Percentiles rank a stretch among this genome's conserved stretches.
Conservation (phyloP, 2,797 vertebrate species). For the Pyrocephalus nanus region DNA sequence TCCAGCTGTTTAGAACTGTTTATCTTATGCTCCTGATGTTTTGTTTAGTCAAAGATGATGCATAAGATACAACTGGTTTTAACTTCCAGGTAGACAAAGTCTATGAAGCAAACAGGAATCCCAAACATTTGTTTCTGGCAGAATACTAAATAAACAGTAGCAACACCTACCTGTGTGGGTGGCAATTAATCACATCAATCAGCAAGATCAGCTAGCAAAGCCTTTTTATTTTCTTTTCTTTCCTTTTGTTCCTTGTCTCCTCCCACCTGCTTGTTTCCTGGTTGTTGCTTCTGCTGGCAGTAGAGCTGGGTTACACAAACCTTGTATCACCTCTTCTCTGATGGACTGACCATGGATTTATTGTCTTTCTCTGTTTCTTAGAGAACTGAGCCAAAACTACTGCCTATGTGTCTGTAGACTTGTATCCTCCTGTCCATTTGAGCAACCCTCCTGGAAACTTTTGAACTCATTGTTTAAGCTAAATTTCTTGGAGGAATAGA, state of each 20-base stretch:
- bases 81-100: slow-evolving; percentile 45
- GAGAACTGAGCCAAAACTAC: not conserved
- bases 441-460: not conserved
- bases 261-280: slow-evolving; percentile 41
- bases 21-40: not conserved
- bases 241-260: slow-evolving; percentile 49
- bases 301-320: not conserved
- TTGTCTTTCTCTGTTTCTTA: not conserved
- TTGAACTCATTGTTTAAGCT: not conserved
- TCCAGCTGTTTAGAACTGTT: not conserved
- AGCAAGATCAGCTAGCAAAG: slow-evolving; percentile 46
- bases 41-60: slow-evolving; percentile 35
- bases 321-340: not conserved
- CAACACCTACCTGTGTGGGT: slow-evolving; percentile 64
- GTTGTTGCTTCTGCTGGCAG: slow-evolving; percentile 1
- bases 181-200: slow-evolving; percentile 68
- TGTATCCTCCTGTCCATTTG: not conserved
- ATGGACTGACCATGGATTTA: not conserved
- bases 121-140: slow-evolving; percentile 52
- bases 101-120: slow-evolving; percentile 64
- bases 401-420: not conserved
- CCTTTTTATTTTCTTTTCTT: not conserved
- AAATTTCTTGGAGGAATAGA: not conserved
- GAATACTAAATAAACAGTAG: slow-evolving; percentile 67
- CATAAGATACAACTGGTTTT: slow-evolving; percentile 32